These are phyloP conservation scores for Cirrhinus mrigala DNA, from an alignment of 2,797 vertebrate species.

Conservation along the genomic window DNA sequence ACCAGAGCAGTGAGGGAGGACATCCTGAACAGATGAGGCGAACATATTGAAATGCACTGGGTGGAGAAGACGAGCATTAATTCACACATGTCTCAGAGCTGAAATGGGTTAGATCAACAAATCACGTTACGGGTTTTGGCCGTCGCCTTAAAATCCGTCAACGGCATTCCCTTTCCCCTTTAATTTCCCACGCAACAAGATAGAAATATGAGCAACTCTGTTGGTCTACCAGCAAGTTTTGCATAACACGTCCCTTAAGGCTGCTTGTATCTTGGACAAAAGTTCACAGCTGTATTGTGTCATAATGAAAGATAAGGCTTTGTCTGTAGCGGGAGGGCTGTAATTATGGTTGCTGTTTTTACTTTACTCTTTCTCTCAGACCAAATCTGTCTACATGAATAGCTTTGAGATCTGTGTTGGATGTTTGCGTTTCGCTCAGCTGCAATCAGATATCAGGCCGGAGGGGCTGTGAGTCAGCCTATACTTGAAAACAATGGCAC, in stretches of 20 bases:
- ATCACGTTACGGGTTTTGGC: background rate
- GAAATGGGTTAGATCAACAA: constrained; percentile 38
- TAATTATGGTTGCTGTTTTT: constrained; percentile 38
- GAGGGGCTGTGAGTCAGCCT: constrained; percentile 46
- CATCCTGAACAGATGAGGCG: constrained; percentile 29
- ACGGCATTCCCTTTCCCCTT: background rate
- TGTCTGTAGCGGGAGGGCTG: constrained; percentile 17
- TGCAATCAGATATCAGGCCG: constrained; percentile 74
- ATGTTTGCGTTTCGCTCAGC: constrained; percentile 73
- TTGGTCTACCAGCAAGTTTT: constrained; percentile 26
- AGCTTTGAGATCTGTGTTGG: constrained; percentile 30
- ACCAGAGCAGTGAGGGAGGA: constrained; percentile 27
- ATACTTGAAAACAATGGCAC: constrained; percentile 47
- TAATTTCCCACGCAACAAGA: background rate
- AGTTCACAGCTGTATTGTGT: constrained; percentile 42
- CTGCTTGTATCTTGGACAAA: constrained; percentile 27
- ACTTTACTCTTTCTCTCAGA: constrained; percentile 51
- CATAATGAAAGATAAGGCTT: constrained; percentile 38
- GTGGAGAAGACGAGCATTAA: constrained; percentile 33
- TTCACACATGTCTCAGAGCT: constrained; percentile 14
- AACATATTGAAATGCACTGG: constrained; percentile 39
- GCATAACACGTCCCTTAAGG: constrained; percentile 29
- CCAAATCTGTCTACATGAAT: constrained; percentile 50
- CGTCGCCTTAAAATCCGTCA: background rate
- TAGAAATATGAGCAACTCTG: constrained; percentile 22